A percentile compares a stretch with the other conserved stretches of the same genome.
phyloP scores from a whole-genome alignment of 2,113 vertebrate species.

The Zingel zingel region DNA sequence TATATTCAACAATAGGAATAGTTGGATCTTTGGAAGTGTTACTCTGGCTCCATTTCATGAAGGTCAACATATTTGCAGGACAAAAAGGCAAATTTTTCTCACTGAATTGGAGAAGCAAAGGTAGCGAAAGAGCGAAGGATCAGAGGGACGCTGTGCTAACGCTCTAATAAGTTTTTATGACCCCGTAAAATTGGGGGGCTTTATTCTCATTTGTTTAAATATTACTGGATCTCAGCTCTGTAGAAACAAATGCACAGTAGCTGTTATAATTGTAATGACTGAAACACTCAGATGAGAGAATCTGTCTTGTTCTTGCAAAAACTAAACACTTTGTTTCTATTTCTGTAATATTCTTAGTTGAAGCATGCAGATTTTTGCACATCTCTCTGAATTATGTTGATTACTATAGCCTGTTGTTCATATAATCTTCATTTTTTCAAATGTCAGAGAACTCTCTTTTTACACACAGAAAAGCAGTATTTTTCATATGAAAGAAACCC shows the following conservation, averaged over 20 bases:
- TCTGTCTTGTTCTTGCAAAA: slow-evolving; percentile 10
- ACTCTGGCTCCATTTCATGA: slow-evolving; percentile 59
- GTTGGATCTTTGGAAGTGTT: slow-evolving; percentile 39
- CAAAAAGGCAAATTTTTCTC: slow-evolving; percentile 58
- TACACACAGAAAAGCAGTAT: neutral
- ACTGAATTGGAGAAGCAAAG: slow-evolving; percentile 46
- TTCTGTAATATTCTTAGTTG: slow-evolving; percentile 10
- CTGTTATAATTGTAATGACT: slow-evolving; percentile 48
- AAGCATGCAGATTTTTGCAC: neutral
- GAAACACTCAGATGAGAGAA: slow-evolving; percentile 32
- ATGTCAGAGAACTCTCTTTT: neutral
- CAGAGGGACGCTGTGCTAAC: slow-evolving; percentile 47
- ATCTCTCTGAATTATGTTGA: slow-evolving; percentile 4
- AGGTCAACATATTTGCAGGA: slow-evolving; percentile 74
- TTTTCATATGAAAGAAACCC: neutral
- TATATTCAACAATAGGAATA: slow-evolving; percentile 48
- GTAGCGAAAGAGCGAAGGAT: slow-evolving; percentile 54
- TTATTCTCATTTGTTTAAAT: slow-evolving; percentile 71
- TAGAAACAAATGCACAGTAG: neutral
- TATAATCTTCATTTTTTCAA: neutral
- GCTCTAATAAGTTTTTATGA: slow-evolving; percentile 71
- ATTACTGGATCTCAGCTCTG: slow-evolving; percentile 44
- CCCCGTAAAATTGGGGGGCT: slow-evolving; percentile 59
- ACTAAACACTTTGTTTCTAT: slow-evolving; percentile 8
- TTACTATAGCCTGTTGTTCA: neutral